Evolutionary conservation across 2,888 invertebrate genomes (phyloP), one percentile per base, ranked within the genome.

Genomic region (Caenorhabditis plicata): DNA sequence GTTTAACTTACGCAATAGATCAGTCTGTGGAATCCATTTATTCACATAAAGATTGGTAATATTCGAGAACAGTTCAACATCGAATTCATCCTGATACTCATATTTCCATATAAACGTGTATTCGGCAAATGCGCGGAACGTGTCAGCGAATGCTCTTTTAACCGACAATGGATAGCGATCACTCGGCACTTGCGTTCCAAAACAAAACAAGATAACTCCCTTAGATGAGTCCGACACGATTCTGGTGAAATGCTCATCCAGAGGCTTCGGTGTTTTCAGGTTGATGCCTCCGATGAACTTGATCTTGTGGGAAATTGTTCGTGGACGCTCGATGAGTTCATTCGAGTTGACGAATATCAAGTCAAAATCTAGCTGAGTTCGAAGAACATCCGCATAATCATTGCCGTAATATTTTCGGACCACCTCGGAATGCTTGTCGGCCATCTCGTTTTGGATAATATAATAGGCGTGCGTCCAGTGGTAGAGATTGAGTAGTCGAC

Each of bases 231-330:
- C 32, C 13, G 40, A 31, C 38, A 66, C 27, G 17, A 63, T 43
- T 1, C 33, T 26, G 9, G 63, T 55, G 20, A 52, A 40, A 2
- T 62, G 56, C 41, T 17, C 45, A 13, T 39, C 39, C 44, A 52
- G 26, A 11, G 19, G 23, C 13, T 47, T 55, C 17, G 58, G 42
- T 19, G 51, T 29, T 17, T 42, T 48, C 44, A 56, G 27, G 41
- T 64, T 64, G 17, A 72, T 67, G 2, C 69, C 71, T 4, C 74
- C 74, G 25, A 74, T 75, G 38, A 55, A 64, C 45, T 71, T 67
- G 17, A 76, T 52, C 44, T 76, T 76, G 22, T 56, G 45, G 2
- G 47, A 43, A 8, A 58, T 45, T 4, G 68, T 68, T 20, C 67
- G 40, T 17, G 70, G 65, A 11, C 57, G 23, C 35, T 75, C 73